Evolutionary conservation across 2,113 vertebrate species (phyloP).

Genomic region (Pollachius pollachius): DNA sequence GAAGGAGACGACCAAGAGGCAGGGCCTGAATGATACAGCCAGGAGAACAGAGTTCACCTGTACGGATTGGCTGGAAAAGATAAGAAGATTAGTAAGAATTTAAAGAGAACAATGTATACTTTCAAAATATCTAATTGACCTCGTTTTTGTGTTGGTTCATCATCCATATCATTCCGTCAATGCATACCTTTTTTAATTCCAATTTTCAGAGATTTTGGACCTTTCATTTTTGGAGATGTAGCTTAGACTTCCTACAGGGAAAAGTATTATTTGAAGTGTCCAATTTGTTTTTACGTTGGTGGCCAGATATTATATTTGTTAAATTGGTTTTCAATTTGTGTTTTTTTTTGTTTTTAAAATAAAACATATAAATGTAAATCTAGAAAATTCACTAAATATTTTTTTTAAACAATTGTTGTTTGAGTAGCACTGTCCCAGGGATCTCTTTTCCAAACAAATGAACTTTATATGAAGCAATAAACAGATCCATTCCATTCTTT

Average conservation of each 20-base stretch:
- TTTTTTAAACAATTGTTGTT: not conserved
- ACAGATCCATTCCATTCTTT: slow-evolving; percentile 6
- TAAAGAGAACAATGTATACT: slow-evolving; percentile 34
- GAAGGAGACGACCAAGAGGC: too few species aligned
- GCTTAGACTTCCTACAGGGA: not conserved
- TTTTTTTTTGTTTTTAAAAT: not conserved
- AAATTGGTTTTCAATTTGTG: not conserved
- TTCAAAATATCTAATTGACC: too few species aligned
- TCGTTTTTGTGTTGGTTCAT: not conserved
- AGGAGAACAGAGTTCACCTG: too few species aligned
- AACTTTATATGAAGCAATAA: slow-evolving; percentile 70
- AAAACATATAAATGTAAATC: not conserved
- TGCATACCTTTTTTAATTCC: not conserved
- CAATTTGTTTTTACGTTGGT: slow-evolving; percentile 1
- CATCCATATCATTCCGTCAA: not conserved
- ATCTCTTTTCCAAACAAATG: slow-evolving; percentile 46
- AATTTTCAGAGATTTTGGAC: not conserved
- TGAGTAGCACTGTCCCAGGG: slow-evolving; percentile 57
- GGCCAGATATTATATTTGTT: not conserved
- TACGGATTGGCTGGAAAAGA: not conserved
- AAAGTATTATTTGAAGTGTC: too few species aligned
- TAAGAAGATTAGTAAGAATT: slow-evolving; percentile 29
- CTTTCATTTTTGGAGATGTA: not conserved
- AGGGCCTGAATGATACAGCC: too few species aligned
- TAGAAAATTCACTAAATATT: not conserved